These are phyloP conservation scores for Salvelinus alpinus DNA, from an alignment of 2,113 vertebrate genomes.

Conservation along the genomic window DNA sequence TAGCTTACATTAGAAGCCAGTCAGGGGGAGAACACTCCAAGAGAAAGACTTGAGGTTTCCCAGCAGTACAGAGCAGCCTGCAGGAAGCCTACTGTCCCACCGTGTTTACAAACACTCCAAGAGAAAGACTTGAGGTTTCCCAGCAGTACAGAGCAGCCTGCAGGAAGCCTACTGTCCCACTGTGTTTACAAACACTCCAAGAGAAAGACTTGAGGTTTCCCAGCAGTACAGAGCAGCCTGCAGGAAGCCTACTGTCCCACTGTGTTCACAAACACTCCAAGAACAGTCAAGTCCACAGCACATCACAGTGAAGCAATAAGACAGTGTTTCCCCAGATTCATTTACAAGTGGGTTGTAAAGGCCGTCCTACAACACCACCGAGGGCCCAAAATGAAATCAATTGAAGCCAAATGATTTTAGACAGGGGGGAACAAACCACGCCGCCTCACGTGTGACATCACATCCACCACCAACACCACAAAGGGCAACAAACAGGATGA, in stretches of 20 bases:
- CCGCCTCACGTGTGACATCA: neutral
- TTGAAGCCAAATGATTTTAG: no score
- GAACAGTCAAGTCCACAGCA: neutral
- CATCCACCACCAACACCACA: neutral
- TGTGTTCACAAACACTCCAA: neutral
- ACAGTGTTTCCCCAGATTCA: no score
- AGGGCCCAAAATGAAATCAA: no score
- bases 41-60: neutral
- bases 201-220: no score
- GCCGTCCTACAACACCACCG: no score
- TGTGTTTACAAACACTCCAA: neutral
- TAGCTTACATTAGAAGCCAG: neutral
- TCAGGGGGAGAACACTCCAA: neutral
- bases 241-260: neutral
- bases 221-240: neutral
- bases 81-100: neutral
- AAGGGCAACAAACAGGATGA: neutral
- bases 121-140: no score
- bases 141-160: no score
- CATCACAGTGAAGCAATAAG: neutral
- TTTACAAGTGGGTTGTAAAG: no score
- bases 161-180: no score
- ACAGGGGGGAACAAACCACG: neutral
- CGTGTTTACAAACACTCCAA: constrained; percentile 6
- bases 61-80: no score